Evolutionary conservation across 1,140 invertebrate genomes (phyloP), one percentile per base, ranked within the genome.

Genomic region (Drosophila takahashii): DNA sequence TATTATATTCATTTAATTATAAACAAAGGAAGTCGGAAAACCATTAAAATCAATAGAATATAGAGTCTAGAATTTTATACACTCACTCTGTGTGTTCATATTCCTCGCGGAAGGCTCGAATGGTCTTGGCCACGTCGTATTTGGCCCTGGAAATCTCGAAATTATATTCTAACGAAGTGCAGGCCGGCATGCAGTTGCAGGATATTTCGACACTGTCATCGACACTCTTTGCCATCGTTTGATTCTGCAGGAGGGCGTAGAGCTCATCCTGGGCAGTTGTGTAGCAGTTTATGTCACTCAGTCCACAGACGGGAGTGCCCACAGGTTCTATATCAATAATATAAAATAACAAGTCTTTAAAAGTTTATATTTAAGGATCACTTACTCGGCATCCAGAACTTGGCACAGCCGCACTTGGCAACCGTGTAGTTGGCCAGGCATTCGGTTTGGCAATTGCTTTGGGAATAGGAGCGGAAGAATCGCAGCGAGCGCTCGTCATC

Each of bases 371-470:
- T 0, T 11, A 53, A 22, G 15, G 15, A 13, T n/a, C 11, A 50
- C 69, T 94, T 89, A 95, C 95, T 94, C 52, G 95, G 95, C 95
- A 96, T 95, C 83, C 94, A 94, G 76, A 95, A 95, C 61, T 94
- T 93, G 26, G 95, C 95, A 72, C 95, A 96, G 1, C 94, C 92
- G 79, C 96, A 97, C 54, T 93, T 93, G 5, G 92, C 77, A 29
- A 95, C 92, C 0, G 96, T 96, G 66, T 94, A 96, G 92, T 96
- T 96, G 2, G 95, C 94, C 67, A 96, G 92, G 75, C 96, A 96
- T 91, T 97, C 96, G 42, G 95, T 93, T 74, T 96, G 93, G 81
- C 96, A 97, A 84, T 96, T 96, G 58, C 94, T 93, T 84, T 96
- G 95, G 1, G 95, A 96, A 79, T 96, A 96, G 3, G 94, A 94